Evolutionary conservation across 2,797 vertebrate genomes (phyloP).

Genomic region (Amazona ochrocephala): DNA sequence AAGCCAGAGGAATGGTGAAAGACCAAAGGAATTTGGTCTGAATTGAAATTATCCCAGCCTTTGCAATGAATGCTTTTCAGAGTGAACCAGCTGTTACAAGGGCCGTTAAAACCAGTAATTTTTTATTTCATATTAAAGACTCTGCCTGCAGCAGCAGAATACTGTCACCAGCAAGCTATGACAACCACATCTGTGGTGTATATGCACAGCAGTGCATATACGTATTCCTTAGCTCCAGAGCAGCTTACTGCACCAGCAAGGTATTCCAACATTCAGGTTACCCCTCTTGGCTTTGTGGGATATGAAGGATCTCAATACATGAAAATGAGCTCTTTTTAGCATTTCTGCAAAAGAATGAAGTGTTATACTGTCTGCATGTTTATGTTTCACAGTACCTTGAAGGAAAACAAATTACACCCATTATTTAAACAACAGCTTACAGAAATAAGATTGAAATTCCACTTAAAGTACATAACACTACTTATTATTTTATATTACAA

Average conservation of each 20-base stretch:
- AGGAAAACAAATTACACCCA: neutral
- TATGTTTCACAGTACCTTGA: neutral
- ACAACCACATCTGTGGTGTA: neutral
- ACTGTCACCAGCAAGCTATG: neutral
- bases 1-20: neutral
- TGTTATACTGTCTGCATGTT: neutral
- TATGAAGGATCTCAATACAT: neutral
- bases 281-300: neutral
- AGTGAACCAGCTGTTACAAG: neutral
- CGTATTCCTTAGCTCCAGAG: neutral
- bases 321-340: neutral
- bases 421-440: neutral
- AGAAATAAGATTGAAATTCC: neutral
- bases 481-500: neutral
- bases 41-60: neutral
- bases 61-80: neutral
- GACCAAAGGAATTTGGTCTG: neutral
- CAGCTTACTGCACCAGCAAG: neutral
- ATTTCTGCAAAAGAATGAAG: neutral
- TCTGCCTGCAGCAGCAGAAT: neutral
- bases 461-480: neutral
- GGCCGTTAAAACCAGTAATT: neutral
- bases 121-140: neutral
- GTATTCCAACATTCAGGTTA: neutral
- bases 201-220: neutral